Conservation (phyloP, 1,140 invertebrate genomes). For the Orchesella cincta region DNA sequence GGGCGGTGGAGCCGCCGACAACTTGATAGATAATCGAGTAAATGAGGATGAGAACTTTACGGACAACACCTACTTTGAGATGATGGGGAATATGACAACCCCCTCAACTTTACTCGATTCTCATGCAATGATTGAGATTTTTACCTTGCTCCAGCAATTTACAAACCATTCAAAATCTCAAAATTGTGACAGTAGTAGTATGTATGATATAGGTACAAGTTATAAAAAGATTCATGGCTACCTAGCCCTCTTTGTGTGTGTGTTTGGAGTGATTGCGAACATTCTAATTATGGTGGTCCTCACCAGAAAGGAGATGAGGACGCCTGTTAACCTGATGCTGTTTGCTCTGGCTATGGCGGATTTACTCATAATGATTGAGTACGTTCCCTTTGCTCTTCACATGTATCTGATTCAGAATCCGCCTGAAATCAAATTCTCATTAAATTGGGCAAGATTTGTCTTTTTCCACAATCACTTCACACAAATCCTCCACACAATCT, state of each 20-base stretch:
- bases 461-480: slow-evolving; percentile 80
- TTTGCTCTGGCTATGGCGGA: slow-evolving; percentile 90
- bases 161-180: neutral
- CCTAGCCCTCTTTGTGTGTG: slow-evolving; percentile 72
- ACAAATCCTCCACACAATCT: slow-evolving; percentile 51
- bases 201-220: slow-evolving; percentile 55
- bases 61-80: neutral
- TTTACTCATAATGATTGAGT: slow-evolving; percentile 88
- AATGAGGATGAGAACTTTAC: neutral
- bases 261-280: slow-evolving; percentile 87
- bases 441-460: slow-evolving; percentile 77
- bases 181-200: neutral
- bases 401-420: slow-evolving; percentile 62
- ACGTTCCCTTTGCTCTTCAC: slow-evolving; percentile 85
- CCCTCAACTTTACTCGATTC: neutral
- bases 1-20: neutral
- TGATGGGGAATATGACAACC: neutral
- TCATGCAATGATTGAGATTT: neutral
- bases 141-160: neutral
- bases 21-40: neutral
- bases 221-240: slow-evolving; percentile 67
- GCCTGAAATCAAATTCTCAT: slow-evolving; percentile 64
- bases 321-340: slow-evolving; percentile 85
- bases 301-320: slow-evolving; percentile 81
- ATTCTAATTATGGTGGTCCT: slow-evolving; percentile 84